Evolutionary conservation across 2,113 vertebrate species (phyloP).

Genomic region (Myotis brandtii): DNA sequence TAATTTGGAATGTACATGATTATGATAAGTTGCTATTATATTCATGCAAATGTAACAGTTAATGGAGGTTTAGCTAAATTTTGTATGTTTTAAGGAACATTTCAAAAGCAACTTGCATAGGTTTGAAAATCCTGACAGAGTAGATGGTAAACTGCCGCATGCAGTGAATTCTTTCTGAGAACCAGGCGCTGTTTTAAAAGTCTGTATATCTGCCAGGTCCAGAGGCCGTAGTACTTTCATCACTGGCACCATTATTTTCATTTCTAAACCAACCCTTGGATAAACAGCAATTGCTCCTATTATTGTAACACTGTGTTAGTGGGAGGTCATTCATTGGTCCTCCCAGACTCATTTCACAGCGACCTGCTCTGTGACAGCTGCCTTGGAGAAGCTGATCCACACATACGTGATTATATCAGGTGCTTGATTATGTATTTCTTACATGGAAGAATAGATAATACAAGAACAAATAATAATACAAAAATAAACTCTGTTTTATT

Average conservation of each 20-base stretch:
- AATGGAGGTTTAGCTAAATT: neutral
- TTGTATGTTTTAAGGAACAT: neutral
- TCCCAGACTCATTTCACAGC: neutral
- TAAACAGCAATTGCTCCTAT: neutral
- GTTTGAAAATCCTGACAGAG: neutral
- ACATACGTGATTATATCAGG: rapidly evolving
- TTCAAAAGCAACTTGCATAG: constrained; percentile 2
- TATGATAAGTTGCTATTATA: neutral
- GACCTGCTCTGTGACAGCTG: neutral
- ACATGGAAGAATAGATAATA: too few relatives aligned
- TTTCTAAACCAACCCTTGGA: neutral
- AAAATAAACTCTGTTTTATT: too few relatives aligned
- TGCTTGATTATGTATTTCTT: neutral
- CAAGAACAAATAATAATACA: too few relatives aligned
- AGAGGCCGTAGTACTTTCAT: neutral
- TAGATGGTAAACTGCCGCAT: neutral
- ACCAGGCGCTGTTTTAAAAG: neutral
- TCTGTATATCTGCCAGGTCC: neutral
- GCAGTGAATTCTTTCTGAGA: neutral
- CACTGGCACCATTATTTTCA: neutral
- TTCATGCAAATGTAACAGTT: neutral
- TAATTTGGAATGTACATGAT: neutral
- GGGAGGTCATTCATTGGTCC: neutral
- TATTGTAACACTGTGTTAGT: neutral
- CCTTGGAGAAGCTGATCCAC: neutral